phyloP scores from a whole-genome alignment of 1,140 invertebrate genomes.

The Sycobia sp. region DNA sequence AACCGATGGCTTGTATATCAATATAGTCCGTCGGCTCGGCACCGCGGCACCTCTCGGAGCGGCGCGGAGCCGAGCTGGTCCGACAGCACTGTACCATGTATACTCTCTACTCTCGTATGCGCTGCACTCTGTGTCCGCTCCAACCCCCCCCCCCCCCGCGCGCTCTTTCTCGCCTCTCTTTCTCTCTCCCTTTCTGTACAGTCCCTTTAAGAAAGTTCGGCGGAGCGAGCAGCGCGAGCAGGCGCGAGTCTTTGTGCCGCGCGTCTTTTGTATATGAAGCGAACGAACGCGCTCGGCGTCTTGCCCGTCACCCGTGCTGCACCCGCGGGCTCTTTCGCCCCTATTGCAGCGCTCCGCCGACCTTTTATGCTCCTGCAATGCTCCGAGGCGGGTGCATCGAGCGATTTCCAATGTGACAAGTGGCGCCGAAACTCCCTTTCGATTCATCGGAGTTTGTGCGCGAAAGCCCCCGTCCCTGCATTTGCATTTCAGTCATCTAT shows the following conservation, averaged over 20 bases:
- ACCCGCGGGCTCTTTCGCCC: no score
- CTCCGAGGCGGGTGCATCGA: neutral
- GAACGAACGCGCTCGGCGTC: no score
- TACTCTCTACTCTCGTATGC: no score
- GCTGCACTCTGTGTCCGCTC: neutral
- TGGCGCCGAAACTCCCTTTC: neutral
- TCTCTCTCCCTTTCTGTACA: constrained; percentile 1
- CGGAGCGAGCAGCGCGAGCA: constrained; percentile 10
- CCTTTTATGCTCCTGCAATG: no score
- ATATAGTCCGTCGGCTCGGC: constrained; percentile 32
- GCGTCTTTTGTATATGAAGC: constrained; percentile 26
- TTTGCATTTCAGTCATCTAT: no score
- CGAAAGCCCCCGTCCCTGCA: no score
- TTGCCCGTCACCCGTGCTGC: no score
- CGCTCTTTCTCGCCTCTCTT: neutral
- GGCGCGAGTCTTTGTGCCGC: constrained; percentile 3
- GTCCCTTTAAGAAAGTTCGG: constrained; percentile 26
- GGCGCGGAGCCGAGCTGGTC: neutral
- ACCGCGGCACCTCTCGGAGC: no score
- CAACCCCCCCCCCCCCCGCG: neutral
- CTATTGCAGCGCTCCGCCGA: no score
- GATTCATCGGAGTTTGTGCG: no score
- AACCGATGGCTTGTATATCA: constrained; percentile 26
- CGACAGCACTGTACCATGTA: neutral
- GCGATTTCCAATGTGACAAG: constrained; percentile 5